Percentiles rank a stretch among this genome's conserved stretches.
phyloP scores from a whole-genome alignment of 2,797 vertebrate genomes.

The Betta splendens region DNA sequence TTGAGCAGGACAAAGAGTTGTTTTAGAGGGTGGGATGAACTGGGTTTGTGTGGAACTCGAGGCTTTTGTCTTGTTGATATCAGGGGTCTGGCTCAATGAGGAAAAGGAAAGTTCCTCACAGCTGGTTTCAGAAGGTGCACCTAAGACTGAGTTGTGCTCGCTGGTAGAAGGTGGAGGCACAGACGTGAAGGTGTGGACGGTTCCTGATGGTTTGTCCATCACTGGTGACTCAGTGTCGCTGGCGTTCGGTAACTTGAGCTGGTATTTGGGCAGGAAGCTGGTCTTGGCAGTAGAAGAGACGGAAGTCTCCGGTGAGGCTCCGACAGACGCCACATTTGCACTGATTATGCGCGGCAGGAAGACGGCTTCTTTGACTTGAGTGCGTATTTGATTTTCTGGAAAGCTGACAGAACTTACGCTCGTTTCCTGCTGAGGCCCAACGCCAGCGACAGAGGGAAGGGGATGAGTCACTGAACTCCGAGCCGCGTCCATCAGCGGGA shows the following conservation, averaged over 20 bases:
- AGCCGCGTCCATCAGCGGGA: conserved; percentile 34
- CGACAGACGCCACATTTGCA: conserved; percentile 47
- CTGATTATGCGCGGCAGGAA: conserved; percentile 56
- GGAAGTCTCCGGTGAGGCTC: conserved; percentile 36
- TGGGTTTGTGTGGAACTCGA: conserved; percentile 21
- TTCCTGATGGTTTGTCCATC: conserved; percentile 22
- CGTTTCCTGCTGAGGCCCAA: conserved; percentile 37
- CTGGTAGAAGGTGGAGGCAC: conserved; percentile 20
- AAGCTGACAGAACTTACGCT: conserved; percentile 49
- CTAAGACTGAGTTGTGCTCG: conserved; percentile 15
- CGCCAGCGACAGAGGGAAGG: conserved; percentile 24
- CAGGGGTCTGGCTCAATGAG: conserved; percentile 1
- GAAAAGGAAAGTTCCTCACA: neutral
- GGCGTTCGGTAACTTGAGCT: conserved; percentile 86
- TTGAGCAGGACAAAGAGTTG: conserved; percentile 15
- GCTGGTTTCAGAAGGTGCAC: conserved; percentile 17
- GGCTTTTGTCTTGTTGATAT: conserved; percentile 12
- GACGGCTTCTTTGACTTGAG: conserved; percentile 49
- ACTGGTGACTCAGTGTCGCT: conserved; percentile 42
- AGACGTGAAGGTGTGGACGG: neutral
- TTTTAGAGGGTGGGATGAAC: conserved; percentile 7
- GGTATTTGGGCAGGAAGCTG: conserved; percentile 91
- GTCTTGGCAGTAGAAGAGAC: conserved; percentile 53
- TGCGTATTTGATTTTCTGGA: conserved; percentile 52
- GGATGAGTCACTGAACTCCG: conserved; percentile 43